Percentiles rank a stretch among this genome's conserved stretches.
phyloP scores from a whole-genome alignment of 1,140 invertebrate genomes.

The Lethocerus indicus region DNA sequence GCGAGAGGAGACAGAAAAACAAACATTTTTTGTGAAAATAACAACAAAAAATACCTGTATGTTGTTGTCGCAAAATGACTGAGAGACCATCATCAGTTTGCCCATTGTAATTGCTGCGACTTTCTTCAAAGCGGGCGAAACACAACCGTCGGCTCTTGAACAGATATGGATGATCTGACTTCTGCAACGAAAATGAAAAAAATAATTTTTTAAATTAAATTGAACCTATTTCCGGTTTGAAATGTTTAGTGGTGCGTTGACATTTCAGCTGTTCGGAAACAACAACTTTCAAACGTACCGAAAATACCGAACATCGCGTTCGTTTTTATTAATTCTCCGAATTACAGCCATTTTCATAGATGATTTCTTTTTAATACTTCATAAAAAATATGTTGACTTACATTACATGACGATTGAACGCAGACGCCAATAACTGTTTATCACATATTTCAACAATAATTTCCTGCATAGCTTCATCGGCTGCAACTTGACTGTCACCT shows the following conservation, averaged over 20 bases:
- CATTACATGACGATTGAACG: background rate
- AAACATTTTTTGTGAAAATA: no score
- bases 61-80: conserved; percentile 59
- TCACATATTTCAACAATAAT: conserved; percentile 63
- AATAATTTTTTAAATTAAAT: conserved; percentile 2
- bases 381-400: background rate
- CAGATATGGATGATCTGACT: conserved; percentile 34
- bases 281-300: background rate
- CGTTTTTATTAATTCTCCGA: background rate
- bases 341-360: background rate
- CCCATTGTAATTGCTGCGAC: conserved; percentile 52
- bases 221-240: no score
- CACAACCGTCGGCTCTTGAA: conserved; percentile 36
- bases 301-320: background rate
- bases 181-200: conserved; percentile 22
- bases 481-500: conserved; percentile 36
- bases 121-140: conserved; percentile 42
- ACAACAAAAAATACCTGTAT: conserved; percentile 39
- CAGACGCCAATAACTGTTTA: conserved; percentile 41
- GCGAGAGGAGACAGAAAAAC: no score
- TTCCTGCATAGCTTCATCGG: conserved; percentile 74
- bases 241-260: background rate
- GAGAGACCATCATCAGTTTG: conserved; percentile 77
- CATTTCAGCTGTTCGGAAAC: background rate
- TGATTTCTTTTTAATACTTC: background rate